Base-by-base conservation (phyloP, 2,888 invertebrate species). In the Limenitis camilla region DNA sequence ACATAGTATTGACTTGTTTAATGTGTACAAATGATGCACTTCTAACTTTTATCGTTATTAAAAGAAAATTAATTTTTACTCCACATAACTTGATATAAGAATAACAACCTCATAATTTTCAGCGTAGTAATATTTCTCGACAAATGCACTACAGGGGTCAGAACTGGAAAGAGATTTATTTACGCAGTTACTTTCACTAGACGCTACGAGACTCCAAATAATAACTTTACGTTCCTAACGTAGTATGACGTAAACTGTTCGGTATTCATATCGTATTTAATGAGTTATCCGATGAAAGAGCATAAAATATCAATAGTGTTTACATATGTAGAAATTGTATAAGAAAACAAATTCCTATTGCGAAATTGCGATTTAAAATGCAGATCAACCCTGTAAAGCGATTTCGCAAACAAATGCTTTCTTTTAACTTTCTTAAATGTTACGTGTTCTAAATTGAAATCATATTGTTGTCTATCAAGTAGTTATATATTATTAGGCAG, bases 151-250 rank as follows among this genome's bases (percentile, higher is more conserved):
- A 47, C 71, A 66, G 69, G 69, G 69, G 78, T 81, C 80, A 77
- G 46, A 53, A 59, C 62, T 68, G 62, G 62, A 64, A 52, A 58
- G 55, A 61, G 60, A 64, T 71, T 77, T 74, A 68, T 76, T 74
- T 71, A 74, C 73, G 73, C 74, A 78, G 67, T 77, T 75, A 81
- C 84, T 85, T 83, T 84, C 82, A 76, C 81, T 69, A 61, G 68
- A 69, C 68, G 62, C 62, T 64, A 65, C 66, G 56, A 58, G 64
- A 66, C 66, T 65, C 62, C 55, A 47, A 40, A 48, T 52, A 57
- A 57, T 41, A 31, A 51, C 52, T 59, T 55, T 49, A 30, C 53
- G 57, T 50, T 59, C 58, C 53, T 45, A 52, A 59, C 55, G 57
- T 60, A 59, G 49, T 40, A 46, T 58, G 53, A 62, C 55, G 58